phyloP scores from a whole-genome alignment of 2,888 invertebrate genomes.

The Lingula anatina region DNA sequence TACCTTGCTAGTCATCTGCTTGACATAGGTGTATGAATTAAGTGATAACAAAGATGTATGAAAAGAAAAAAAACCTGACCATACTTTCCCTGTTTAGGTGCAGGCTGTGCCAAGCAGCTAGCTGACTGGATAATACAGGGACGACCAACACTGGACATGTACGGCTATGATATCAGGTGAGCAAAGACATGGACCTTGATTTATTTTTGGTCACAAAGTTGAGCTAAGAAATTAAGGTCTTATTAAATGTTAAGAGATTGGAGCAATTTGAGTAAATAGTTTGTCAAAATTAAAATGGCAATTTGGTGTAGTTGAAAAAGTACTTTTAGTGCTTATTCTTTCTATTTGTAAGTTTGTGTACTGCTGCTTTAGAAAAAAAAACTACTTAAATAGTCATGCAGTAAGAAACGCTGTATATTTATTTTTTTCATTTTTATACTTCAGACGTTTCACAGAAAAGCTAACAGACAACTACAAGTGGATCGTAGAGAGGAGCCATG shows the following conservation, averaged over 20 bases:
- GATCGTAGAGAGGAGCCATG: slow-evolving; percentile 78
- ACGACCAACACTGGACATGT: slow-evolving; percentile 79
- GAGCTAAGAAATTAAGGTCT: too few relatives aligned
- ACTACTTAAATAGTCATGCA: not conserved
- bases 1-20: too few relatives aligned
- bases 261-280: too few relatives aligned
- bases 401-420: not conserved
- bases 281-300: too few relatives aligned
- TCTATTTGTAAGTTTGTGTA: not conserved
- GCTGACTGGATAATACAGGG: slow-evolving; percentile 81
- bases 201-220: too few relatives aligned
- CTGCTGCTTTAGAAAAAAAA: not conserved
- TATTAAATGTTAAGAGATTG: too few relatives aligned
- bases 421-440: slow-evolving; percentile 6
- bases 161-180: slow-evolving; percentile 73
- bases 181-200: too few relatives aligned
- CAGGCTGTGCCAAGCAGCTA: slow-evolving; percentile 78
- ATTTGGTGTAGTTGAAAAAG: too few relatives aligned
- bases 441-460: slow-evolving; percentile 66
- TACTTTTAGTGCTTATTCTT: not conserved
- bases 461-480: slow-evolving; percentile 69
- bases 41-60: too few relatives aligned
- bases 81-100: too few relatives aligned
- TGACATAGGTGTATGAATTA: too few relatives aligned
- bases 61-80: too few relatives aligned